Evolutionary conservation across 2,888 invertebrate species (phyloP), one percentile per base, ranked within the genome.

Genomic region (Oligia fasciuncula): DNA sequence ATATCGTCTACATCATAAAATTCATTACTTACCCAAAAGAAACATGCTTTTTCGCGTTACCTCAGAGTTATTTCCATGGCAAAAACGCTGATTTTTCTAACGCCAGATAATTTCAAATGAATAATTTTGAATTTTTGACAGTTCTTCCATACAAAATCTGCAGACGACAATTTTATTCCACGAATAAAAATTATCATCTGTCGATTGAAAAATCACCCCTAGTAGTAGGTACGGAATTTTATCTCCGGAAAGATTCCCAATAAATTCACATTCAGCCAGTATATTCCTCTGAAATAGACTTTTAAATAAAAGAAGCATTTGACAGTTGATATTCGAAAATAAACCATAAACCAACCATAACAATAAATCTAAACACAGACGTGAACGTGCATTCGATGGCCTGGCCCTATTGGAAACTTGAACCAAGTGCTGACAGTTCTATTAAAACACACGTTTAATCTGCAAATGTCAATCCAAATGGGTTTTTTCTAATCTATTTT

Each of bases 321-420:
- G 17, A 46, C 29, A 23, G 29, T 68, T 54, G 17, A 40, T 35
- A 65, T 77, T 69, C 29, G 23, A 68, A 65, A 68, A 80, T 43
- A 68, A 68, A 66, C 67, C 62, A 62, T 54, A 54, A 54, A 46
- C 51, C n/a, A 60, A 14, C 40, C 35, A 29, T 57, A 49, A 72
- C 66, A 75, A 75, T 69, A 78, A 78, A 78, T 70, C 57, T 67
- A 63, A 46, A 67, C 62, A 65, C 19, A 69, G 67, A 68, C 62
- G 54, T 66, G 62, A 62, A 46, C 76, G 60, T 83, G 81, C 81
- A 74, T 66, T 87, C 73, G 77, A 76, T 73, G 66, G 71, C 40
- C 76, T 46, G 23, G 5, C 75, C 70, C 14, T 76, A 69, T 85
- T 77, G 62, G 76, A 67, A 76, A 70, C 57, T 75, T 60, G 57